Base-by-base conservation (phyloP, 1,140 invertebrate species). In the Galleria mellonella region DNA sequence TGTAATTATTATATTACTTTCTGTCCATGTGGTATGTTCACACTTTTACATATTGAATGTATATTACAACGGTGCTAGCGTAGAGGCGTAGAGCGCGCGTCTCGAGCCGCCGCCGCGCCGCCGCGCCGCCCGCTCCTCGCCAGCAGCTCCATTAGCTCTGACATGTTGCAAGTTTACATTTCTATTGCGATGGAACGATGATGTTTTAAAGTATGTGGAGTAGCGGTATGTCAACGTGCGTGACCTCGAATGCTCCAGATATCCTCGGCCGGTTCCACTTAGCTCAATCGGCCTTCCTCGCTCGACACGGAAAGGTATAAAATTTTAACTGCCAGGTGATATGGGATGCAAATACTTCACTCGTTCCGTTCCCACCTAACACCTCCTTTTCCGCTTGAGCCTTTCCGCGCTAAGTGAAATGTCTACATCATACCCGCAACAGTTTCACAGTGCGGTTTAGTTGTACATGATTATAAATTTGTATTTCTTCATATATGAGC, bases 261-360 rank as follows among this genome's bases (percentile, higher is more conserved):
- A 71, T 72, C 72, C 76, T 73, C 68, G 72, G 69, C 71, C 71
- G 72, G 69, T 75, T 72, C 75, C 74, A 79, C 74, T 83, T 82
- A 83, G 78, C 61, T 79, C 77, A 70, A 73, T 76, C 76, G 81
- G 81, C 81, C 75, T 75, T 67, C 72, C 77, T 84, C 81, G 81
- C 75, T 85, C 76, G 67, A 74, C 76, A 77, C 76, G 81, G 81
- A 85, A 85, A 85, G 81, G 81, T 85, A 85, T 85, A 85, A 83
- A 85, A 85, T 84, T 79, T 59, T 61, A 62, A 76, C 63, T 70
- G 78, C 73, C 73, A 78, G 78, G 76, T 83, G 78, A 85, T 83
- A 85, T 84, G 81, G 78, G 78, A 85, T 85, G 81, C 78, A 83
- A 70, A 53, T 56, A 75, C 51, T 63, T 79, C 70, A 75, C 65